A percentile compares a stretch with the other conserved stretches of the same genome.
phyloP scores from a whole-genome alignment of 2,797 vertebrate species.

The Cyprinella venusta region DNA sequence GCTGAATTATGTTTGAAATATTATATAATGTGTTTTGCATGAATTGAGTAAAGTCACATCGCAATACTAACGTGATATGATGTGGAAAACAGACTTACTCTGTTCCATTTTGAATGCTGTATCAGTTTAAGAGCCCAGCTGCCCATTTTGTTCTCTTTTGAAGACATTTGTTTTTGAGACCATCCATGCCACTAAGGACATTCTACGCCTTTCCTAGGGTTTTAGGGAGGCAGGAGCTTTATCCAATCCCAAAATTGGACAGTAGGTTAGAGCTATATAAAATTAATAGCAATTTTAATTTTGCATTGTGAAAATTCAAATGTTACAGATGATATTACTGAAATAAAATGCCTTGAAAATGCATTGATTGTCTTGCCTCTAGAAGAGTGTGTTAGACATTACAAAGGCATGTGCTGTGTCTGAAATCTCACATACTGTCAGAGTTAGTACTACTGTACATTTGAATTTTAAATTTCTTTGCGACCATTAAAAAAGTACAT shows the following conservation, averaged over 20 bases:
- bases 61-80: background rate
- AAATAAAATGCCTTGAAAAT: background rate
- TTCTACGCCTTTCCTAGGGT: background rate
- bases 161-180: conserved; percentile 1
- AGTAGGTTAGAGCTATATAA: background rate
- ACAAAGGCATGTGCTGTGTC: background rate
- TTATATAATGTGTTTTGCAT: conserved; percentile 21
- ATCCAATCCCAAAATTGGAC: background rate
- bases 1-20: conserved; percentile 13
- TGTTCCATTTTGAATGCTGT: background rate
- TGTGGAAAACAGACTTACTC: conserved; percentile 20
- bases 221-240: background rate
- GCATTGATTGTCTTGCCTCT: background rate
- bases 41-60: conserved; percentile 5
- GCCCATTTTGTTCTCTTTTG: conserved; percentile 1
- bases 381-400: background rate
- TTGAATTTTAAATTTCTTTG: too few relatives aligned
- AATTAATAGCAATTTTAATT: background rate
- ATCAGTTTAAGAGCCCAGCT: background rate
- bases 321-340: background rate
- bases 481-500: too few relatives aligned
- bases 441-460: too few relatives aligned
- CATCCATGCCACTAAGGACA: background rate
- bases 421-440: too few relatives aligned
- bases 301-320: background rate